Evolutionary conservation across 2,113 vertebrate species (phyloP), one percentile per base, ranked within the genome.

Genomic region (Cryptotis parvus): DNA sequence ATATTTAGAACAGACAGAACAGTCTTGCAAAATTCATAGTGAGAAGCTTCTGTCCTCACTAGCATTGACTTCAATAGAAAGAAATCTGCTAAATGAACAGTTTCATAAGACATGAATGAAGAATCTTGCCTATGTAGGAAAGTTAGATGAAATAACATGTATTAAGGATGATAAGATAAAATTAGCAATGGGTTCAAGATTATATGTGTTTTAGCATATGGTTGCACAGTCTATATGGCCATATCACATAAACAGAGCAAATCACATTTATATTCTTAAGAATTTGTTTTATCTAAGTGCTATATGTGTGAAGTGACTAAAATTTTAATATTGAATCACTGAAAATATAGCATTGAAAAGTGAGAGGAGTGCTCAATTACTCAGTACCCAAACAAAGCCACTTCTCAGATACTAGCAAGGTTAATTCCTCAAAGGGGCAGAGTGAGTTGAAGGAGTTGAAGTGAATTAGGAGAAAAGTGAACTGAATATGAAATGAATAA

Each of bases 401-500:
- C 8, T 4, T 74, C 31, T 83, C 11, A 41, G 29, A 43, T 43
- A 55, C 20, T 55, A 26, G 12, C 37, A n/a, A 43, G 26, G 4
- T 85, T 16, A 7, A 6, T 55, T 33, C 75, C 31, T 69, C n/a
- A 69, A 76, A 90, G 41, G 10, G 7, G 69, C 22, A 75, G 31
- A 58, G 14, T 29, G 55, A 66, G 15, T 18, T 66, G 55, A 65
- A 66, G 14, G 55, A 66, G 15, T 18, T 66, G 55, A 65, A 66
- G 14, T 80, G 61, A 84, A 49, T 55, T 66, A 58, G 77, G 76
- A 87, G 29, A 85, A 92, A 91, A 70, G n/a, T n/a, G n/a, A n/a
- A n/a, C n/a, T n/a, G n/a, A n/a, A n/a, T n/a, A 4, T 74, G 43
- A 52, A 14, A 3, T 88, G 79, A 75, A 31, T 75, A 55, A 65